Evolutionary conservation across 2,797 vertebrate species (phyloP), one percentile per base, ranked within the genome.

Genomic region (Staurois parvus): DNA sequence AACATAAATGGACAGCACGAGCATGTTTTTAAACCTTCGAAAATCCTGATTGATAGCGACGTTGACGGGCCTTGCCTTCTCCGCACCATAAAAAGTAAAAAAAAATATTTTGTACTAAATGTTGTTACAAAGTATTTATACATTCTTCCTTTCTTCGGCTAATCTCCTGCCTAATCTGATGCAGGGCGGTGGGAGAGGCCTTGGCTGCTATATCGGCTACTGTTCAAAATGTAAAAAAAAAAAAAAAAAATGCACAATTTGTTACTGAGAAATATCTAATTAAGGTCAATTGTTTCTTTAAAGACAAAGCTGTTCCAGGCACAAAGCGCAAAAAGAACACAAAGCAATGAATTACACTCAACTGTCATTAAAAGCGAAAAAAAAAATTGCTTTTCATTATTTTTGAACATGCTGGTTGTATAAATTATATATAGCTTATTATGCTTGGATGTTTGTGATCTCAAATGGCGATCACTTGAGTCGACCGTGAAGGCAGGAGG

Each of bases 51-150:
- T 52, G 78, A 86, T 86, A 37, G 75, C 7, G 34, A 78, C 67
- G 56, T 66, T 74, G 80, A 32, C 70, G 82, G 66, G 66, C 32
- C 10, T 37, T n/a, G 32, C 24, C 8, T 30, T 26, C 12, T 64
- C 30, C 76, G 76, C 42, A 78, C 85, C 85, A 86, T 86, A 86
- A 86, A 86, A 83, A 86, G 85, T 78, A 26, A 86, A 42, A 82
- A 78, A 83, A 73, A 78, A 78, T 73, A 67, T 73, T 83, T 52
- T 67, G 52, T 40, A 67, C 72, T 83, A 79, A 86, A 83, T 86
- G 59, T 67, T 86, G 80, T 45, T 79, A 29, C 74, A 83, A 83
- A 83, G 82, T 86, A 86, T 86, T 86, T 86, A 86, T 59, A 86
- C 80, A 86, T 86, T 86, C 84, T 81, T 85, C 78, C 79, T 62